phyloP scores from a whole-genome alignment of 2,113 vertebrate species.

The Columbina picui region DNA sequence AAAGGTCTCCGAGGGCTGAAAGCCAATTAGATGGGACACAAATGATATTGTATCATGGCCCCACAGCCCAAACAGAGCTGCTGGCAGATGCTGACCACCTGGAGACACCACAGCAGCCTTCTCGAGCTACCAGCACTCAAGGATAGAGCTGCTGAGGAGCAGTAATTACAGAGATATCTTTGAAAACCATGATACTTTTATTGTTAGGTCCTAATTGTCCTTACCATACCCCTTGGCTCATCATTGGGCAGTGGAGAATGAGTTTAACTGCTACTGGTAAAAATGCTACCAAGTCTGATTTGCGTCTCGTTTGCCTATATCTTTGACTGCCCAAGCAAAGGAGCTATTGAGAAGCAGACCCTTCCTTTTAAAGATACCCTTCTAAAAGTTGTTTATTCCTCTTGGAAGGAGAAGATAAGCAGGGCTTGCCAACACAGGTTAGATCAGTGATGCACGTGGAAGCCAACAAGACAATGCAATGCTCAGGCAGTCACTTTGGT shows the following conservation, averaged over 20 bases:
- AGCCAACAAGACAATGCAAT: neutral
- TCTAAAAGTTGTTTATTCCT: neutral
- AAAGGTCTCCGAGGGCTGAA: neutral
- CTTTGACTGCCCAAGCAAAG: neutral
- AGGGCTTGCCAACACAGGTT: neutral
- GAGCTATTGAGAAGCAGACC: neutral
- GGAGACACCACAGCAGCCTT: neutral
- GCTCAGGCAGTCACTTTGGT: fast-evolving
- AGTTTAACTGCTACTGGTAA: neutral
- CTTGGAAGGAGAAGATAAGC: neutral
- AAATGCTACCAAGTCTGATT: neutral
- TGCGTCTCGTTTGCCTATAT: neutral
- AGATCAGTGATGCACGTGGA: fast-evolving
- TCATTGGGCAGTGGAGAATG: neutral
- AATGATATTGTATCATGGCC: neutral
- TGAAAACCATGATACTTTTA: neutral
- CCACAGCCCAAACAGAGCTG: neutral
- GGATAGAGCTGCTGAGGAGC: neutral
- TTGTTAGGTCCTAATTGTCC: neutral
- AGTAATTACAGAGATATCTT: neutral
- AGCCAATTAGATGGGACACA: neutral
- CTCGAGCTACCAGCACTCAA: neutral
- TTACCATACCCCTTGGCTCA: neutral
- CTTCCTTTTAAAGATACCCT: neutral
- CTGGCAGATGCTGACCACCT: neutral